These are phyloP conservation scores for Phalacrocorax carbo DNA, from an alignment of 2,113 vertebrate genomes.

Conservation along the genomic window DNA sequence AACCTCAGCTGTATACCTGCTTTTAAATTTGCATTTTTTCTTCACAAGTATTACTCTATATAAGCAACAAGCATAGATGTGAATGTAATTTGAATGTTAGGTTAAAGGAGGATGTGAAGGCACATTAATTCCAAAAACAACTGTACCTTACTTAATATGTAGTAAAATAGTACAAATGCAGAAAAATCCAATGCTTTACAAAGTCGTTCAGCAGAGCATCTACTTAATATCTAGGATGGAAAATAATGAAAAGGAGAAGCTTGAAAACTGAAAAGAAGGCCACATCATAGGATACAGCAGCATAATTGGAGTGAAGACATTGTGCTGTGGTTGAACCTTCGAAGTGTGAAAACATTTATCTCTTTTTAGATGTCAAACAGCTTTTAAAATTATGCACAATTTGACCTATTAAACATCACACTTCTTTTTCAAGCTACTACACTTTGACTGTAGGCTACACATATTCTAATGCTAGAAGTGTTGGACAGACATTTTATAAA, in stretches of 20 bases:
- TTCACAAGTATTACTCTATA: background rate
- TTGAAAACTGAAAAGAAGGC: conserved; percentile 64
- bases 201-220: background rate
- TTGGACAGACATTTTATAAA: background rate
- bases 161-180: background rate
- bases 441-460: background rate
- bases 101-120: background rate
- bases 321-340: conserved; percentile 71
- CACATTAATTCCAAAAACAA: background rate
- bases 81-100: background rate
- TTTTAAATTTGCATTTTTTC: background rate
- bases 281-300: conserved; percentile 68
- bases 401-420: conserved; percentile 54
- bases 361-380: conserved; percentile 54
- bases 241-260: conserved; percentile 79
- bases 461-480: background rate
- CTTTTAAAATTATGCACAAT: conserved; percentile 41
- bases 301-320: conserved; percentile 77
- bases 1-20: background rate
- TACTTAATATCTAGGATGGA: background rate
- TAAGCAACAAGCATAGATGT: background rate
- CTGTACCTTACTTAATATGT: background rate
- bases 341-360: conserved; percentile 81
- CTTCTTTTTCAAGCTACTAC: conserved; percentile 30
- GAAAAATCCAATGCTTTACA: background rate